phyloP scores from a whole-genome alignment of 2,113 vertebrate genomes.

The Merops nubicus region DNA sequence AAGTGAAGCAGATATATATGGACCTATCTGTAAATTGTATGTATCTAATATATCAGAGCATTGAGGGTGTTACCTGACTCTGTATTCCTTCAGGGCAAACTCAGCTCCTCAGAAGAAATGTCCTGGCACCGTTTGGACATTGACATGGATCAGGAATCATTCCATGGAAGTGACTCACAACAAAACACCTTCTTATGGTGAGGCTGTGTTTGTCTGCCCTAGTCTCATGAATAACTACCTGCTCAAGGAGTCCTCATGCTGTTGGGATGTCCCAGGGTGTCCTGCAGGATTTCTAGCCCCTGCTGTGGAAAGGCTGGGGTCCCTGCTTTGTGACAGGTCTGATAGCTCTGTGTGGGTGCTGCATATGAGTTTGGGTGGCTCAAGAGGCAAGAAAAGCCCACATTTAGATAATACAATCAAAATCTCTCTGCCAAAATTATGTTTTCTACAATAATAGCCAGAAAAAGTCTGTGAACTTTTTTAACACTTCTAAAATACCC shows the following conservation, averaged over 20 bases:
- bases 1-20: background rate
- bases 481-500: accelerated
- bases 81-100: accelerated
- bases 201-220: accelerated
- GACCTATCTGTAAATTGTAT: too few relatives aligned
- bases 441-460: background rate
- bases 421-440: accelerated
- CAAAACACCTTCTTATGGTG: background rate
- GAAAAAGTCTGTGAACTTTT: background rate
- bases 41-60: background rate
- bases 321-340: background rate
- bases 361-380: background rate
- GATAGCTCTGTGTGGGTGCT: background rate
- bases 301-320: accelerated
- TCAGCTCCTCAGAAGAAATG: background rate
- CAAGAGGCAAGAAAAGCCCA: background rate
- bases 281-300: background rate
- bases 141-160: background rate
- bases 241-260: background rate
- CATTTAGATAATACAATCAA: background rate
- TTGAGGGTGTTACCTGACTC: background rate
- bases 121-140: accelerated
- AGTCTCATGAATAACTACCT: background rate
- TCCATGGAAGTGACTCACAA: accelerated
- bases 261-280: accelerated